phyloP scores from a whole-genome alignment of 2,888 invertebrate species.

The Limnephilus auricula region DNA sequence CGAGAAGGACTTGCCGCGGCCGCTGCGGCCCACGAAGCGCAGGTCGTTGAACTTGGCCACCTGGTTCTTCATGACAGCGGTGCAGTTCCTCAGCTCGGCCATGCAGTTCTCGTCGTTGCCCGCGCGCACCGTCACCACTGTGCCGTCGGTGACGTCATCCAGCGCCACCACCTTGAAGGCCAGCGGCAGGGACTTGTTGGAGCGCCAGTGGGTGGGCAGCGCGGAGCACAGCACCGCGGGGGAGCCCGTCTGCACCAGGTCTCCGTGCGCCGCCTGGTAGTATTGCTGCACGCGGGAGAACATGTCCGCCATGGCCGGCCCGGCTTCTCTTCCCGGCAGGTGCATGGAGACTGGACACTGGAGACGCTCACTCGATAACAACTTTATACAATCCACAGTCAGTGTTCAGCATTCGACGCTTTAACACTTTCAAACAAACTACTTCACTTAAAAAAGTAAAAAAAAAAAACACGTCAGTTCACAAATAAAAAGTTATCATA shows the following conservation, averaged over 20 bases:
- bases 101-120: slow-evolving; percentile 99
- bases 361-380: not conserved
- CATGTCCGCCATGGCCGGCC: slow-evolving; percentile 84
- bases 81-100: slow-evolving; percentile 95
- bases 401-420: slow-evolving; percentile 68
- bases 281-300: slow-evolving; percentile 87
- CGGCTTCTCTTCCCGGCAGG: slow-evolving; percentile 78
- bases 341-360: slow-evolving; percentile 75
- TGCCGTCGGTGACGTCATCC: slow-evolving; percentile 96
- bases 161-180: slow-evolving; percentile 97
- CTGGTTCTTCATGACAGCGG: slow-evolving; percentile 97
- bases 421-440: slow-evolving; percentile 48
- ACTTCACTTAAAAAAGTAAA: slow-evolving; percentile 39
- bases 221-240: slow-evolving; percentile 96
- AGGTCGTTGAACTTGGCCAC: slow-evolving; percentile 99
- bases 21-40: slow-evolving; percentile 97
- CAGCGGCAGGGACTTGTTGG: slow-evolving; percentile 96
- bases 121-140: slow-evolving; percentile 94
- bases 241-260: slow-evolving; percentile 95
- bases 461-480: slow-evolving; percentile 27
- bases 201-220: slow-evolving; percentile 97
- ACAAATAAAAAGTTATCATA: slow-evolving; percentile 36
- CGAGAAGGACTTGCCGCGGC: slow-evolving; percentile 97
- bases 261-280: slow-evolving; percentile 93
- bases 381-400: slow-evolving; percentile 66